Evolutionary conservation across 1,140 invertebrate species (phyloP).

Genomic region (Homalodisca vitripennis): DNA sequence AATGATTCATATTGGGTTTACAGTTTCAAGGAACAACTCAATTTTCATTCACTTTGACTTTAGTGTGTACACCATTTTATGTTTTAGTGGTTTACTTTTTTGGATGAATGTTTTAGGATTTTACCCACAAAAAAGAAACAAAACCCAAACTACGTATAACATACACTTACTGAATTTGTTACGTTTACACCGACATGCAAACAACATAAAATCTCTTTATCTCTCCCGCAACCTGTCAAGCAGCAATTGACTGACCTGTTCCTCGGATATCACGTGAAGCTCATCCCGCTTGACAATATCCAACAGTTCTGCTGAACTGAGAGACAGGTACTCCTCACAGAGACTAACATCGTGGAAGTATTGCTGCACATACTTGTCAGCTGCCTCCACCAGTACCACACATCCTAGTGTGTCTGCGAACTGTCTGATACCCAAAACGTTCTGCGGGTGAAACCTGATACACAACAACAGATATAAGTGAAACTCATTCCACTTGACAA

Average conservation of each 20-base stretch:
- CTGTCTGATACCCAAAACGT: slow-evolving; percentile 78
- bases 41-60: no score
- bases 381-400: slow-evolving; percentile 64
- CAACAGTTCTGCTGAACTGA: slow-evolving; percentile 64
- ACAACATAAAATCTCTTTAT: no score
- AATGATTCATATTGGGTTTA: no score
- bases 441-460: slow-evolving; percentile 73
- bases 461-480: slow-evolving; percentile 51
- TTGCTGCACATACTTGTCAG: slow-evolving; percentile 81
- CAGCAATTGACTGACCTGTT: slow-evolving; percentile 62
- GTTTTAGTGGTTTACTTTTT: no score
- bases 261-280: slow-evolving; percentile 66
- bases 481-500: slow-evolving; percentile 77
- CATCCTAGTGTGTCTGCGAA: slow-evolving; percentile 85
- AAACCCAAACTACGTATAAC: no score
- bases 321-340: slow-evolving; percentile 74
- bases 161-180: no score
- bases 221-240: no score
- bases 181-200: no score
- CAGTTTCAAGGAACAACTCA: no score
- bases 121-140: no score
- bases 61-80: no score
- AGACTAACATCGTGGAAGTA: slow-evolving; percentile 78
- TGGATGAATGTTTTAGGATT: no score
- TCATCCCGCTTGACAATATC: slow-evolving; percentile 77